phyloP scores from a whole-genome alignment of 2,113 vertebrate species.

The Pterocles orientalis region DNA sequence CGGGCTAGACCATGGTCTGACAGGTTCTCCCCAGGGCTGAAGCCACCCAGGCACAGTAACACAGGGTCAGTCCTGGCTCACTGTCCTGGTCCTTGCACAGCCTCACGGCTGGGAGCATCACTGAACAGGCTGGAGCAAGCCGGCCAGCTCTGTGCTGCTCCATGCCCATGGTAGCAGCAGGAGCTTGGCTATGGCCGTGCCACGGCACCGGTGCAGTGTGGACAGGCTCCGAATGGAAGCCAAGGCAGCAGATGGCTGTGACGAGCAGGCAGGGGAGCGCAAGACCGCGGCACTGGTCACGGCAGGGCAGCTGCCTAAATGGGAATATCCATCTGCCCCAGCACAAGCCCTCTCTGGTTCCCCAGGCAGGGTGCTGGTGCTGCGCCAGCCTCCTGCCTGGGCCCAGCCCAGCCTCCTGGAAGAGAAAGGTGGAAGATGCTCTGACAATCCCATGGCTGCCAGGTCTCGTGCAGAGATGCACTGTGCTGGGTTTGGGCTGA shows the following conservation, averaged over 20 bases:
- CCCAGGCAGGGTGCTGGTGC: neutral
- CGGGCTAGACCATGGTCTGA: neutral
- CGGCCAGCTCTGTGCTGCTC: accelerated
- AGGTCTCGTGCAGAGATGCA: accelerated
- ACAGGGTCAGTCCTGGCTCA: neutral
- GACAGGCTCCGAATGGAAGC: neutral
- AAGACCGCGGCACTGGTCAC: accelerated
- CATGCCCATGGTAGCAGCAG: neutral
- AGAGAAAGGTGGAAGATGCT: neutral
- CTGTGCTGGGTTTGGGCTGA: neutral
- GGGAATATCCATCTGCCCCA: neutral
- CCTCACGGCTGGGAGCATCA: neutral
- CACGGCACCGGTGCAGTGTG: accelerated
- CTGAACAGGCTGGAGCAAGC: neutral
- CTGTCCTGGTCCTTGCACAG: neutral
- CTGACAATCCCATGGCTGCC: neutral
- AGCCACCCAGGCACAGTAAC: neutral
- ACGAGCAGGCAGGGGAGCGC: neutral
- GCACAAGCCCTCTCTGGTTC: neutral
- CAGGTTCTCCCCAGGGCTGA: neutral
- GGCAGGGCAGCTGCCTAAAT: neutral
- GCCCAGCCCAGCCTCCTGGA: neutral
- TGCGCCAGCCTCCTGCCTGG: neutral
- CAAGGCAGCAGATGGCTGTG: neutral
- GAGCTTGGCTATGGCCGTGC: neutral